A percentile compares a stretch with the other conserved stretches of the same genome.
Evolutionary conservation across 2,888 invertebrate species (phyloP).

Genomic region (Zelleria hepariella): DNA sequence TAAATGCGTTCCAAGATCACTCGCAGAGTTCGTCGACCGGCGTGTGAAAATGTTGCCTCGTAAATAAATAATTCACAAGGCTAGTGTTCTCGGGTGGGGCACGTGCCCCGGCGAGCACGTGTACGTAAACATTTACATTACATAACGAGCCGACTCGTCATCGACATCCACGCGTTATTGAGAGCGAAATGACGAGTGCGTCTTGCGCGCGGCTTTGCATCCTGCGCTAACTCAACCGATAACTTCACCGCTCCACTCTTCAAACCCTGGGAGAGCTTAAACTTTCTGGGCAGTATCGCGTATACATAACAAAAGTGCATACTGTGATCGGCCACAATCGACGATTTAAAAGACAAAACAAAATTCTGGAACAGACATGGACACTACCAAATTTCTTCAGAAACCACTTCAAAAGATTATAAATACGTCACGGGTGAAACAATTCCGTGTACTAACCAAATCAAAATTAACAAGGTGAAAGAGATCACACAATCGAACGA

Average conservation of each 20-base stretch:
- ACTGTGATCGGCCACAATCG: neutral
- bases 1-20: conserved; percentile 66
- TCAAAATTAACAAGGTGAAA: conserved; percentile 11
- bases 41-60: conserved; percentile 71
- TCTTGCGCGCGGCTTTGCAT: conserved; percentile 36
- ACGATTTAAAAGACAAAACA: neutral
- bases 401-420: neutral
- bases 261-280: neutral
- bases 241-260: neutral
- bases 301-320: neutral
- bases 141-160: conserved; percentile 64
- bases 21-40: conserved; percentile 64
- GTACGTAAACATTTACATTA: conserved; percentile 71
- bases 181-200: conserved; percentile 51
- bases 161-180: conserved; percentile 54
- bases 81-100: conserved; percentile 67
- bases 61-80: conserved; percentile 74
- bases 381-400: neutral
- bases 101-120: conserved; percentile 61
- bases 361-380: neutral
- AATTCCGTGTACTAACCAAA: neutral
- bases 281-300: neutral
- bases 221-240: conserved; percentile 19
- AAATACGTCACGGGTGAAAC: neutral
- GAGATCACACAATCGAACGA: neutral